Evolutionary conservation across 2,797 vertebrate genomes (phyloP).

Genomic region (Gymnothorax reevesii): DNA sequence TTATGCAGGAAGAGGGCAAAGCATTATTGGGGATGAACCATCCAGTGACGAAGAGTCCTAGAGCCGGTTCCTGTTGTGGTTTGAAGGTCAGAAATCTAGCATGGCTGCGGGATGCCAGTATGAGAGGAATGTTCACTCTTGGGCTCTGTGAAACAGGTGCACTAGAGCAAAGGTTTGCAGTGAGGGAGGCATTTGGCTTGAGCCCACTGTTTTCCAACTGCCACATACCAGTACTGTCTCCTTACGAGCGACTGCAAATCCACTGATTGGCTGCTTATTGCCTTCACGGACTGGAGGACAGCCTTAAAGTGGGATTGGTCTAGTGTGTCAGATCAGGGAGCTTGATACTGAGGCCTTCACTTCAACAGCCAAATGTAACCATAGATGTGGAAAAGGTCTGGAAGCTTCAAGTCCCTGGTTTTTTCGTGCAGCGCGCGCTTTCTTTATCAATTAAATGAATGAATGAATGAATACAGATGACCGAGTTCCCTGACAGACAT

Average conservation of each 20-base stretch:
- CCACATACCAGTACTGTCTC: neutral
- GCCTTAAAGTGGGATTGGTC: neutral
- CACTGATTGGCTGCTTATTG: no score
- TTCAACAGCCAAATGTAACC: neutral
- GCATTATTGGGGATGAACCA: no score
- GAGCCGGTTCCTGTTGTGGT: neutral
- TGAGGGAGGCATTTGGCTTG: neutral
- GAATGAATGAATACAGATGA: no score
- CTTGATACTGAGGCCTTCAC: neutral
- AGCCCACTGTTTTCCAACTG: no score
- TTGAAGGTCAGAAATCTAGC: neutral
- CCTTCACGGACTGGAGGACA: neutral
- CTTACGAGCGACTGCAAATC: neutral
- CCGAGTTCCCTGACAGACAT: no score
- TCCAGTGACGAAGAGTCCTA: no score
- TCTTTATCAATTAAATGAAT: no score
- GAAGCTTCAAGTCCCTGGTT: no score
- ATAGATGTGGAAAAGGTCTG: no score
- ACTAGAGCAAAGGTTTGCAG: neutral
- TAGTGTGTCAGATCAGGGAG: neutral
- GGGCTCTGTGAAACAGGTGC: neutral
- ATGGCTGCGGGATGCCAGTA: neutral
- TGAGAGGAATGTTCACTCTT: neutral
- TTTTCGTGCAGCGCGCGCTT: no score
- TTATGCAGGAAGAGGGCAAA: no score